phyloP scores from a whole-genome alignment of 2,797 vertebrate genomes.

The Gymnoscopelus braueri region DNA sequence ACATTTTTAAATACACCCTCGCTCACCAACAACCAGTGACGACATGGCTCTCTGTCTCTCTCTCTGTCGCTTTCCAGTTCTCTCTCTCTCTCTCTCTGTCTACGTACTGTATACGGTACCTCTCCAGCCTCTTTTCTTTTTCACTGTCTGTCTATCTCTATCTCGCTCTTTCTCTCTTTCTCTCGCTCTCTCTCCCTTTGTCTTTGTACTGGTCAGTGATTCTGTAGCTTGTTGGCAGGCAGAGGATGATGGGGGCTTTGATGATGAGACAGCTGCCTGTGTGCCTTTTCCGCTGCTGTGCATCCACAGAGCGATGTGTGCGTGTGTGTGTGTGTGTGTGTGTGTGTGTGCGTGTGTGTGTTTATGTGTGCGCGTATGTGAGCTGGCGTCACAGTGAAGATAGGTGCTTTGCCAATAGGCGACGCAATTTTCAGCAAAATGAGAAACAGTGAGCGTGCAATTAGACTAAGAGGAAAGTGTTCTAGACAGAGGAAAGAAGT shows the following conservation, averaged over 20 bases:
- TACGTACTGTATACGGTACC: background rate
- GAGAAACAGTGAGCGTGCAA: no score
- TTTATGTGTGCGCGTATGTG: background rate
- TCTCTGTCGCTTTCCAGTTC: background rate
- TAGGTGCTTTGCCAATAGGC: no score
- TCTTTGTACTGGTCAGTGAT: conserved; percentile 33
- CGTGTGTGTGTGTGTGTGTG: background rate
- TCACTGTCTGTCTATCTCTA: conserved; percentile 12
- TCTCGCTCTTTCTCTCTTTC: conserved; percentile 7
- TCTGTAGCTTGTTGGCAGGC: conserved; percentile 37
- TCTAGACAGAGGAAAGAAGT: conserved; percentile 26
- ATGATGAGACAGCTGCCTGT: conserved; percentile 33
- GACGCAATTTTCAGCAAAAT: no score
- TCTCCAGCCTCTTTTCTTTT: conserved; percentile 6
- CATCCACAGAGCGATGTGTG: background rate
- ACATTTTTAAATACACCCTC: background rate
- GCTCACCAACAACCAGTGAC: background rate
- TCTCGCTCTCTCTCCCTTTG: conserved; percentile 6
- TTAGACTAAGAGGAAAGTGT: background rate
- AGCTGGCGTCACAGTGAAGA: conserved; percentile 31
- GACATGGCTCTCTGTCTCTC: conserved; percentile 2
- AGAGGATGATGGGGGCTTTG: conserved; percentile 57
- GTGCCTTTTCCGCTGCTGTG: background rate
- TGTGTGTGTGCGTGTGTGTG: conserved; percentile 17
- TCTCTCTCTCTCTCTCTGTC: conserved; percentile 31